phyloP scores from a whole-genome alignment of 2,797 vertebrate genomes.

The Monodelphis domestica region DNA sequence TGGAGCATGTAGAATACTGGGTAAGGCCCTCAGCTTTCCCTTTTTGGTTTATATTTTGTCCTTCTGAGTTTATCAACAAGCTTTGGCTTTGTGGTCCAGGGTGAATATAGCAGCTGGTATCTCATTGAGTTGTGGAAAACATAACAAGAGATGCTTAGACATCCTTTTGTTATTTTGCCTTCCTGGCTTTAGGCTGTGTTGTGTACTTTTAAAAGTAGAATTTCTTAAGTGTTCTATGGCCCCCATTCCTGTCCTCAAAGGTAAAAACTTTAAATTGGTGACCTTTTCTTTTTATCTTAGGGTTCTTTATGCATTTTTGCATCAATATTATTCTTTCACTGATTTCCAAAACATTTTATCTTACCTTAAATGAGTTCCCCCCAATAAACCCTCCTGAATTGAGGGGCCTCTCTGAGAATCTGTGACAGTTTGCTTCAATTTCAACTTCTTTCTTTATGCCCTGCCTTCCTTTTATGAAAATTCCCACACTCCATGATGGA shows the following conservation, averaged over 20 bases:
- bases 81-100: not conserved
- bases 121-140: not conserved
- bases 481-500: not conserved
- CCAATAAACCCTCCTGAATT: not conserved
- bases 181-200: not conserved
- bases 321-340: not conserved
- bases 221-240: not conserved
- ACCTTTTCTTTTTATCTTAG: not conserved
- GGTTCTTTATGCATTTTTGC: not conserved
- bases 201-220: not conserved
- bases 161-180: not conserved
- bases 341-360: conserved; percentile 20
- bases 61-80: not conserved
- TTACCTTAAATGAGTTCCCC: not conserved
- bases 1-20: not conserved
- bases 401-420: not conserved
- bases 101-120: not conserved
- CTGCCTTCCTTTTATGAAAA: not conserved
- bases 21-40: not conserved
- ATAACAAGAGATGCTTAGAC: not conserved
- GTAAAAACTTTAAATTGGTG: conserved; percentile 3
- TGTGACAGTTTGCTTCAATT: not conserved
- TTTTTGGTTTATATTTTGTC: not conserved
- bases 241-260: not conserved
- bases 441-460: not conserved